Conservation (phyloP, 2,888 invertebrate genomes). For the Nesidiocoris tenuis region DNA sequence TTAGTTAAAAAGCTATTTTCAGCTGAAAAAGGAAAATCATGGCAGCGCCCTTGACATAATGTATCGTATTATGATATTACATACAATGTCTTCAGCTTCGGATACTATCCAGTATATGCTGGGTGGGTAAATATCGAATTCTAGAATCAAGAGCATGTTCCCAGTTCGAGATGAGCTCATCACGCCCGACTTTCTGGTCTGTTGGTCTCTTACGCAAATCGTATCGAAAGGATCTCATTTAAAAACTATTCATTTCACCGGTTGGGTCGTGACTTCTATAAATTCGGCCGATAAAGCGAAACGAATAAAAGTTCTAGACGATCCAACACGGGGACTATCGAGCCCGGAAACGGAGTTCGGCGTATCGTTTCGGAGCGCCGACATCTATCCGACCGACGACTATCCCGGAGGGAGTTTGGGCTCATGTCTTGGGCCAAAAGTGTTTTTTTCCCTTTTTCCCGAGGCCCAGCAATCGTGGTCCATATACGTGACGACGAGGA, state of each 20-base stretch:
- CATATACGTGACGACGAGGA: constrained; percentile 23
- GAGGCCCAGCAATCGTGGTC: constrained; percentile 11
- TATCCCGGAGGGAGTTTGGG: constrained; percentile 4
- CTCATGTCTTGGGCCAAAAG: not conserved
- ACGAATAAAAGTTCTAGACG: not conserved
- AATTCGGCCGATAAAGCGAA: constrained; percentile 4
- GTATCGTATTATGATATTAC: not conserved
- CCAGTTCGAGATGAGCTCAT: not conserved
- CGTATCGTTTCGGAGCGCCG: not conserved
- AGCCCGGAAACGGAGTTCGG: constrained; percentile 4
- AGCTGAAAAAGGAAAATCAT: too few relatives aligned
- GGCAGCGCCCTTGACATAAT: not conserved
- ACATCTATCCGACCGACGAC: too few relatives aligned
- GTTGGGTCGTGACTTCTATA: constrained; percentile 23
- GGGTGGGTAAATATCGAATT: not conserved
- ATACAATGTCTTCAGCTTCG: not conserved
- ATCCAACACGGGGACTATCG: constrained; percentile 5
- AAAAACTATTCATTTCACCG: constrained; percentile 20
- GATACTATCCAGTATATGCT: not conserved
- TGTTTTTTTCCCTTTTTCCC: not conserved
- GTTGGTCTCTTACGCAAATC: constrained; percentile 32
- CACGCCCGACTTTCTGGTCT: not conserved
- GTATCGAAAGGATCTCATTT: constrained; percentile 15
- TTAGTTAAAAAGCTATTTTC: too few relatives aligned
- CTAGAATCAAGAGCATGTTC: not conserved